A percentile compares a stretch with the other conserved stretches of the same genome.
Evolutionary conservation across 1,140 invertebrate genomes (phyloP).

Genomic region (Drosophila pandora): DNA sequence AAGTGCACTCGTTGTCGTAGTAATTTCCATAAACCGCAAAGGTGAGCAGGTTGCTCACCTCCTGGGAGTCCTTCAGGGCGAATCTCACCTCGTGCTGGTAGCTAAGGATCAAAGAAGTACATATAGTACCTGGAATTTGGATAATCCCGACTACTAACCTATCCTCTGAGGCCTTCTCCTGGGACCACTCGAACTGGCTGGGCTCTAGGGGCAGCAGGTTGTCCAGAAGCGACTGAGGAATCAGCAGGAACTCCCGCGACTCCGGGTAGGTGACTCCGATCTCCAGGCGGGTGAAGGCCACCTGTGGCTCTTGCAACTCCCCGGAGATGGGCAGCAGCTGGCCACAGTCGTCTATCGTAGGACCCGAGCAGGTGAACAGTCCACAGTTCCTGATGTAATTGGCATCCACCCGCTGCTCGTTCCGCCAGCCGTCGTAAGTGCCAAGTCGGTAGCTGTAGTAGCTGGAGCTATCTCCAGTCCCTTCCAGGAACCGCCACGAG

Average conservation of each 20-base stretch:
- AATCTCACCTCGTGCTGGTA: constrained; percentile 36
- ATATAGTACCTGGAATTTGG: no score
- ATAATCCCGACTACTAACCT: constrained; percentile 13
- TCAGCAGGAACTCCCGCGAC: constrained; percentile 38
- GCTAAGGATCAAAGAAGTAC: constrained; percentile 21
- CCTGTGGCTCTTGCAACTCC: background rate
- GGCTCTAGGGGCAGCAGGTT: constrained; percentile 61
- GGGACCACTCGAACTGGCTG: constrained; percentile 50
- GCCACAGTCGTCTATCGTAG: constrained; percentile 57
- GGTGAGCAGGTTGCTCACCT: constrained; percentile 56
- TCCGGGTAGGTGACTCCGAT: constrained; percentile 53
- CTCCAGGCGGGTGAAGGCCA: constrained; percentile 39
- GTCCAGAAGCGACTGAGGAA: constrained; percentile 56
- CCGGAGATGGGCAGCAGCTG: constrained; percentile 18
- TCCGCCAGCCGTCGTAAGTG: constrained; percentile 63
- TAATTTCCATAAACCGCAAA: constrained; percentile 78
- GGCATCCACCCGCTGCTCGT: constrained; percentile 42
- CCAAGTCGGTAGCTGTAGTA: constrained; percentile 60
- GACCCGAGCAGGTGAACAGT: constrained; percentile 62
- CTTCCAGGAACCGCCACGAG: constrained; percentile 15
- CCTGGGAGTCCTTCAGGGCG: constrained; percentile 9
- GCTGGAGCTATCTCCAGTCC: background rate
- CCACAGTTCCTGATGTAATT: constrained; percentile 68
- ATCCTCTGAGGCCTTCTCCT: constrained; percentile 6
- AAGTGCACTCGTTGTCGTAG: constrained; percentile 59